Evolutionary conservation across 2,888 invertebrate species (phyloP), one percentile per base, ranked within the genome.

Genomic region (Bembecia ichneumoniformis): DNA sequence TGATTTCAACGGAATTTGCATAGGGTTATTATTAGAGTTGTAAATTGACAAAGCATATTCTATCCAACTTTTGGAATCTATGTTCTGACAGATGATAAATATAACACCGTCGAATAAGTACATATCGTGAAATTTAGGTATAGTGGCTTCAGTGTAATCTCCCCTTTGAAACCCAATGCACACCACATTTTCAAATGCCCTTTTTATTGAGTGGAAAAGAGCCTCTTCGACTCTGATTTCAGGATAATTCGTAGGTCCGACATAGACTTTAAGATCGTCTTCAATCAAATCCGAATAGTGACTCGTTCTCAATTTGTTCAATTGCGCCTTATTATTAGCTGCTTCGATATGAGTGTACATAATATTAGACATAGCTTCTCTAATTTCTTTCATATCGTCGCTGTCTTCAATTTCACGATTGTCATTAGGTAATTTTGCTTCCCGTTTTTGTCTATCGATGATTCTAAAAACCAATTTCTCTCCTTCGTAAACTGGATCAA

Each of bases 81-180:
- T 68, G 49, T 76, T 66, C 4, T 72, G 69, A 40, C 83, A 82
- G 9, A 86, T 84, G 1, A 83, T 68, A 50, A 86, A 86, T 9
- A 84, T 82, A 0, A 83, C 83, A 1, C 86, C 86, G 47, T 86
- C 86, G 48, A 83, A 83, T 16, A 84, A 53, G 49, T 86, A 84
- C 53, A 84, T 73, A 36, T 86, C 84, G 48, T 83, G 79, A 36
- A 80, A 74, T 55, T 70, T 78, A 0, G 83, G 84, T 46, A 75
- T 60, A 0, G 55, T 56, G 0, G 62, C 63, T 13, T 65, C 66
- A 0, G 57, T 56, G 0, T 67, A 44, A 3, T 64, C 60, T 2
- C 61, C 63, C 15, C 55, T 64, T 14, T 64, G 63, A 3, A 71
- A 50, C 0, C 56, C 56, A 14, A 76, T 72, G 20, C 67, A 57